A percentile compares a stretch with the other conserved stretches of the same genome.
These are phyloP conservation scores for Phacellophora camtschatica DNA, from an alignment of 30 jellyfish, hydroid and myxozoan species.

Conservation along the genomic window DNA sequence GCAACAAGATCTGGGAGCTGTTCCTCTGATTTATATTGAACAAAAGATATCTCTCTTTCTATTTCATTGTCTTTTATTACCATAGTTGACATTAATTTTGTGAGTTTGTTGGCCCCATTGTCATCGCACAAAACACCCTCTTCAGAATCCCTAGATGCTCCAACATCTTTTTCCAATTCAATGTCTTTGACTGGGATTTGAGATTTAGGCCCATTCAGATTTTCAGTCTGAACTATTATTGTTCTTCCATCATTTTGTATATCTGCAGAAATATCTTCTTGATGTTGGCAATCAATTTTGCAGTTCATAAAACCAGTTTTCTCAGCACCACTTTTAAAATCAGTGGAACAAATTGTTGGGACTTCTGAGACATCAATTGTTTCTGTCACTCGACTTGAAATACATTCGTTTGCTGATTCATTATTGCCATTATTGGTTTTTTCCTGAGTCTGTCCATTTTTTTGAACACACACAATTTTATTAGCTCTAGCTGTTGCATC, in stretches of 20 bases:
- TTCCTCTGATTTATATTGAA: constrained; percentile 69
- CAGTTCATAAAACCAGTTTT: too few species aligned
- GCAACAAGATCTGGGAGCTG: constrained; percentile 87
- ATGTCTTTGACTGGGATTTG: neutral
- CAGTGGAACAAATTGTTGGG: neutral
- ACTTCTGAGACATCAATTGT: neutral
- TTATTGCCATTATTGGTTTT: too few species aligned
- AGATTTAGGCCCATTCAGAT: neutral
- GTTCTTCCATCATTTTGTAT: neutral
- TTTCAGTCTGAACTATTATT: neutral
- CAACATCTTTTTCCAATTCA: neutral
- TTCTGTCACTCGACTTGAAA: neutral
- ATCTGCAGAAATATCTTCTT: too few species aligned
- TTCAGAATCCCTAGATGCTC: neutral
- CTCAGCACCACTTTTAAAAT: neutral
- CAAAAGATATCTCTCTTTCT: constrained; percentile 43
- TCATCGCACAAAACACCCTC: neutral
- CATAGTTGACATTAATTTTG: constrained; percentile 36
- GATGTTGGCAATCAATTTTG: too few species aligned
- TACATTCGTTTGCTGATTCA: neutral
- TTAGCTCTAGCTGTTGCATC: too few species aligned
- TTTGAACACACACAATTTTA: too few species aligned
- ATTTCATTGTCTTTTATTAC: constrained; percentile 28
- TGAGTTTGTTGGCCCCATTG: neutral
- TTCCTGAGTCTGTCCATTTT: too few species aligned